A percentile compares a stretch with the other conserved stretches of the same genome.
phyloP scores from a whole-genome alignment of 2,797 vertebrate species.

The Odontamblyopus lacepedii region DNA sequence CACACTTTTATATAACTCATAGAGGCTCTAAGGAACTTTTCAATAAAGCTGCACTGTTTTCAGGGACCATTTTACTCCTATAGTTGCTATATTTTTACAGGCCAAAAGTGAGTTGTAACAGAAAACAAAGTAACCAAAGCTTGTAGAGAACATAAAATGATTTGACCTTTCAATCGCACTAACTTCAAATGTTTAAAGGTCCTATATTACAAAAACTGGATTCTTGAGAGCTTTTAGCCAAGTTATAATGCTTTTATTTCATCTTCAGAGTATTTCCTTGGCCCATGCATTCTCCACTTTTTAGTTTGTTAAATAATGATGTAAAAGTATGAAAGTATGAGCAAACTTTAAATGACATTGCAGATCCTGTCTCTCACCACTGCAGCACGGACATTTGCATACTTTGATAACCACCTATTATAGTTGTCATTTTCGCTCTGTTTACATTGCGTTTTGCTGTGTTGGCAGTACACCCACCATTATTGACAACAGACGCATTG shows the following conservation, averaged over 20 bases:
- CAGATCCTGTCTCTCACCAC: background rate
- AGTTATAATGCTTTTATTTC: too few relatives aligned
- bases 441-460: background rate
- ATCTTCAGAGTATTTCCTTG: too few relatives aligned
- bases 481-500: constrained; percentile 21
- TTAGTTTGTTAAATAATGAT: background rate
- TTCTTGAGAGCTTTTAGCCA: too few relatives aligned
- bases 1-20: background rate
- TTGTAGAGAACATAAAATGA: too few relatives aligned
- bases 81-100: too few relatives aligned
- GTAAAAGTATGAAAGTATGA: background rate
- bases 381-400: background rate
- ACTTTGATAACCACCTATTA: background rate
- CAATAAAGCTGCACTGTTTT: background rate
- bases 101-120: too few relatives aligned
- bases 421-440: background rate
- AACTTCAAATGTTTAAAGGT: too few relatives aligned
- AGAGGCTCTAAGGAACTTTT: background rate
- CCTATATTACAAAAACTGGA: too few relatives aligned
- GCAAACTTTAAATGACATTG: background rate
- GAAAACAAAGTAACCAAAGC: too few relatives aligned
- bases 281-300: background rate
- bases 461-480: background rate
- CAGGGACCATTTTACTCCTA: too few relatives aligned
- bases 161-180: too few relatives aligned